Evolutionary conservation across 2,888 invertebrate species (phyloP).

Genomic region (Hydrotaea diabolus): DNA sequence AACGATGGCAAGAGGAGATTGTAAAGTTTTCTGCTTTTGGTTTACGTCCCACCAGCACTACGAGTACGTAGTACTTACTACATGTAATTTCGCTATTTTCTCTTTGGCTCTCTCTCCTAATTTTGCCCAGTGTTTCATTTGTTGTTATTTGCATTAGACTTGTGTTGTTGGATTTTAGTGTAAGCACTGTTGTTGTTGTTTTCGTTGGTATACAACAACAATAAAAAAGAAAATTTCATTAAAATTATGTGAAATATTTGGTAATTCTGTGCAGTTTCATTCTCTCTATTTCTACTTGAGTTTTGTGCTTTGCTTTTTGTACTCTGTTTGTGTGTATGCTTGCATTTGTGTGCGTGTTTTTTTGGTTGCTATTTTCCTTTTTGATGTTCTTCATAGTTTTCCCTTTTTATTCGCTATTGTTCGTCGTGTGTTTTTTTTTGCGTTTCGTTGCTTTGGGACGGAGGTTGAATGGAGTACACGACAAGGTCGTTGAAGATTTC

Average conservation of each 20-base stretch:
- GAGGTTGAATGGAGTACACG: conserved; percentile 59
- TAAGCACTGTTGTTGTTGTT: background rate
- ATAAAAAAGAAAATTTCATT: too few species aligned
- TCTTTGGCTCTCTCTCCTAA: background rate
- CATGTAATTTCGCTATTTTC: background rate
- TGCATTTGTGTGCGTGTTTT: background rate
- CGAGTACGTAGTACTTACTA: too few species aligned
- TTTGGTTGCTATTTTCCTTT: background rate
- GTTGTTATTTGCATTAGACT: too few species aligned
- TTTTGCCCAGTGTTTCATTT: too few species aligned
- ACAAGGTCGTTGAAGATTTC: conserved; percentile 68
- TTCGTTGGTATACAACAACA: too few species aligned
- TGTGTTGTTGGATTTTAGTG: background rate
- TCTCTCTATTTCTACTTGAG: background rate
- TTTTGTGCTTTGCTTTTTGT: too few species aligned
- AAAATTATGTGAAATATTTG: too few species aligned
- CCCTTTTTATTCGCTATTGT: background rate
- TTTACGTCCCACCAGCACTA: too few species aligned
- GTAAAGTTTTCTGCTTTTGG: too few species aligned
- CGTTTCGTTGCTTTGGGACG: conserved; percentile 5
- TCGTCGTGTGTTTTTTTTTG: background rate
- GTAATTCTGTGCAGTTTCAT: background rate
- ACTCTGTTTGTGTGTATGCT: too few species aligned
- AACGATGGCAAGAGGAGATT: too few species aligned
- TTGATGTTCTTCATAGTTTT: background rate